Evolutionary conservation across 2,113 vertebrate genomes (phyloP).

Genomic region (Cavia aperea): DNA sequence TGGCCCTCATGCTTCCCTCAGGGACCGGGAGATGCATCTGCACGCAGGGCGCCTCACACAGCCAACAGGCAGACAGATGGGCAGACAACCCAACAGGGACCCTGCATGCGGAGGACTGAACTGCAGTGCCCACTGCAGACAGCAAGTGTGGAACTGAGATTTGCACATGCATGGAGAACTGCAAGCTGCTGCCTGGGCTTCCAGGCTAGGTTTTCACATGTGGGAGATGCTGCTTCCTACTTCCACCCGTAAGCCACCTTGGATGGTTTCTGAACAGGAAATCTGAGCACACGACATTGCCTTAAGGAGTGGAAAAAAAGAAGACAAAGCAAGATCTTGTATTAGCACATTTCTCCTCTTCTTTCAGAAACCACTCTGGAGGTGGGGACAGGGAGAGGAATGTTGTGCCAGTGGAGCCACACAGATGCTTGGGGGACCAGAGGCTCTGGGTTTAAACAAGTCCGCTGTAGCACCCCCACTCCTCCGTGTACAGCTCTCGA

Average conservation of each 20-base stretch:
- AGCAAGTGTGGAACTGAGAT: neutral
- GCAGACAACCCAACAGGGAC: too few species aligned
- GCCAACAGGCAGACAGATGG: too few species aligned
- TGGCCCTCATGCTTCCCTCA: neutral
- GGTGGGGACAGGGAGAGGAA: neutral
- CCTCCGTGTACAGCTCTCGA: neutral
- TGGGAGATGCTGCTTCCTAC: neutral
- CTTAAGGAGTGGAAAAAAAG: neutral
- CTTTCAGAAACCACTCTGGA: neutral
- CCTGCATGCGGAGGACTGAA: neutral
- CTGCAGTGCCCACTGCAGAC: neutral
- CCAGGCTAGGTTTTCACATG: neutral
- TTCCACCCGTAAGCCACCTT: too few species aligned
- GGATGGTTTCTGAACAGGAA: neutral
- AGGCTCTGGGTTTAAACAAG: neutral
- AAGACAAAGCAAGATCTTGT: neutral
- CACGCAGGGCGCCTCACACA: rapidly evolving
- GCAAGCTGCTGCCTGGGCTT: neutral
- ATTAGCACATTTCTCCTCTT: neutral
- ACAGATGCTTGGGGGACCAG: neutral
- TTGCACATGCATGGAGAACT: neutral
- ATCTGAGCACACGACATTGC: neutral
- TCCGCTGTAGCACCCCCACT: neutral
- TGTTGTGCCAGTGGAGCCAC: neutral
- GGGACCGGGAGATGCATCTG: too few species aligned